phyloP scores from a whole-genome alignment of 2,113 vertebrate genomes.

The Oplegnathus fasciatus region DNA sequence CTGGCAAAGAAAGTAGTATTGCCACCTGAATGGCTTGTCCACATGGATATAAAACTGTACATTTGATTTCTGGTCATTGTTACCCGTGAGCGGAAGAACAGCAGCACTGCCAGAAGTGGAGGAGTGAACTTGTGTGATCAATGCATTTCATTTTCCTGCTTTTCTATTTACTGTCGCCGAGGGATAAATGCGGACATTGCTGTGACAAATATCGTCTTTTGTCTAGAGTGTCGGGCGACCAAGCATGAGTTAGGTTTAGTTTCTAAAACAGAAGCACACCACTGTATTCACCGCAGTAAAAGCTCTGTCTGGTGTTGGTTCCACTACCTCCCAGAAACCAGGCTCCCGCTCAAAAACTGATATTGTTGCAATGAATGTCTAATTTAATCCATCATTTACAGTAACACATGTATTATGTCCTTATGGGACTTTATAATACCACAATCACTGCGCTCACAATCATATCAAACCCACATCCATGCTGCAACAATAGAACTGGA shows the following conservation, averaged over 20 bases:
- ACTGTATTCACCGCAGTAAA: background rate
- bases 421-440: slow-evolving; percentile 6
- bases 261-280: slow-evolving; percentile 10
- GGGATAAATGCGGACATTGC: slow-evolving; percentile 13
- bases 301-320: background rate
- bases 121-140: background rate
- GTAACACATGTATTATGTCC: slow-evolving; percentile 1
- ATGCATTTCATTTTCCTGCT: slow-evolving; percentile 5
- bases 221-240: background rate
- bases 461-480: background rate
- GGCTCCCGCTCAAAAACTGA: slow-evolving; percentile 17
- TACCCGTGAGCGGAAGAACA: background rate
- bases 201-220: slow-evolving; percentile 17
- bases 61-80: background rate
- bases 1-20: background rate
- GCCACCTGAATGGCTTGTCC: background rate
- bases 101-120: background rate
- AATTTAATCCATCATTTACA: slow-evolving; percentile 36
- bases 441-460: background rate
- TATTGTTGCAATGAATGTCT: background rate
- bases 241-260: background rate
- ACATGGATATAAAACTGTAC: background rate
- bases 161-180: background rate
- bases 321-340: slow-evolving; percentile 17
- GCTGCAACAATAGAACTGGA: slow-evolving; percentile 15